Conservation (phyloP, 2,113 vertebrate species). For the Syngnathus scovelli region DNA sequence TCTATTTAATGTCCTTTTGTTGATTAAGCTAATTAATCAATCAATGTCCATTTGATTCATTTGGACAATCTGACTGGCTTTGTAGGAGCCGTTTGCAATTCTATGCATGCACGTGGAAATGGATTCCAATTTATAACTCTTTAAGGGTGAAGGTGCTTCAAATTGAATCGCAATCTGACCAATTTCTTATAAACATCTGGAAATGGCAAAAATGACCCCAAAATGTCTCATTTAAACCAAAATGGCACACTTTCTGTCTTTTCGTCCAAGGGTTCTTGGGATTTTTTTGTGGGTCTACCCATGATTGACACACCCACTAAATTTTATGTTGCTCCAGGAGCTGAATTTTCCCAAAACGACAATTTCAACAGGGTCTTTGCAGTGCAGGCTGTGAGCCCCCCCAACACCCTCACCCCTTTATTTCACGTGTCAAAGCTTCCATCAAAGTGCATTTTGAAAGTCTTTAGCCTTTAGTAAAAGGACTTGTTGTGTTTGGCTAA, state of each 20-base stretch:
- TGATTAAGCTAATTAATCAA: neutral
- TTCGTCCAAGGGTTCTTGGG: neutral
- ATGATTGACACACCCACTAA: neutral
- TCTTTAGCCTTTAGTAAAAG: constrained; percentile 28
- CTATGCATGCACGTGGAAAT: neutral
- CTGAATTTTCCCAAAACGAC: neutral
- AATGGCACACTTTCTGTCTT: neutral
- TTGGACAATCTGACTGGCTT: neutral
- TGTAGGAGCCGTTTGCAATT: neutral
- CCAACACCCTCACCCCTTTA: no score
- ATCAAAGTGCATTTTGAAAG: constrained; percentile 30
- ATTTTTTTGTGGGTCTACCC: neutral
- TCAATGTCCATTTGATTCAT: neutral
- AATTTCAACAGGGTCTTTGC: neutral
- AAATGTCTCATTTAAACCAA: neutral
- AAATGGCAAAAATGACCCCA: no score
- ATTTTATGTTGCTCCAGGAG: neutral
- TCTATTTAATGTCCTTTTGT: neutral
- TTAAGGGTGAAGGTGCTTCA: neutral
- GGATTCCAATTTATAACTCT: no score
- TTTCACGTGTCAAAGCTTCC: constrained; percentile 8
- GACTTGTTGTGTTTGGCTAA: constrained; percentile 50
- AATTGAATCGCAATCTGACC: neutral
- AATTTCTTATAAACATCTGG: no score
- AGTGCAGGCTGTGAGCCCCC: neutral